Conservation (phyloP, 2,888 invertebrate genomes). For the Ormia ochracea region DNA sequence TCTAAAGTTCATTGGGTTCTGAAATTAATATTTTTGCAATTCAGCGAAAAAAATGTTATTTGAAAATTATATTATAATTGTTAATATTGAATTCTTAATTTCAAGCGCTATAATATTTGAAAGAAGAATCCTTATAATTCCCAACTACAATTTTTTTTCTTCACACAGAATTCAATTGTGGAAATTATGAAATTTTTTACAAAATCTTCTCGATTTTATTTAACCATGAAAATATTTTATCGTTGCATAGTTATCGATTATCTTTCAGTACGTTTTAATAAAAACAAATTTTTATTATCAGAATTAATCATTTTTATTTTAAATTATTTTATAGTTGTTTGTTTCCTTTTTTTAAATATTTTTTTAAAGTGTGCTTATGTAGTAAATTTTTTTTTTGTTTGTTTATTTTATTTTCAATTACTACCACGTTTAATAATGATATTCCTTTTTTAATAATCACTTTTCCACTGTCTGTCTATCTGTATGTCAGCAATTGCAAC, state of each 20-base stretch:
- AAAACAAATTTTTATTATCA: conserved; percentile 23
- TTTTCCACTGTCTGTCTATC: background rate
- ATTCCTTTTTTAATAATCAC: conserved; percentile 18
- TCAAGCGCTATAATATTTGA: too few species aligned
- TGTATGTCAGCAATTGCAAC: background rate
- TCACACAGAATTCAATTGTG: too few species aligned
- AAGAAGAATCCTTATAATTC: too few species aligned
- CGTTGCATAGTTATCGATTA: too few species aligned
- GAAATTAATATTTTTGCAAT: too few species aligned
- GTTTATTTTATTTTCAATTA: conserved; percentile 36
- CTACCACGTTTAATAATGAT: conserved; percentile 35
- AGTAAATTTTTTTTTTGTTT: conserved; percentile 31
- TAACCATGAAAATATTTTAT: background rate
- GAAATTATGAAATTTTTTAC: too few species aligned
- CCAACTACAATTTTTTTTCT: too few species aligned
- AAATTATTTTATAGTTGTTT: conserved; percentile 41
- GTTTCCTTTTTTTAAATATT: conserved; percentile 28
- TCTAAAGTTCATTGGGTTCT: too few species aligned
- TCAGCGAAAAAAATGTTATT: too few species aligned
- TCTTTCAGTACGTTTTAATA: background rate
- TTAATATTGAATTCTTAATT: too few species aligned
- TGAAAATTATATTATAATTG: too few species aligned
- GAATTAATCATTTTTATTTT: conserved; percentile 56
- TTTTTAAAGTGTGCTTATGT: conserved; percentile 48
- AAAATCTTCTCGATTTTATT: too few species aligned